Conservation (phyloP, 64 coral and sea anemone species). For the Porites lutea region DNA sequence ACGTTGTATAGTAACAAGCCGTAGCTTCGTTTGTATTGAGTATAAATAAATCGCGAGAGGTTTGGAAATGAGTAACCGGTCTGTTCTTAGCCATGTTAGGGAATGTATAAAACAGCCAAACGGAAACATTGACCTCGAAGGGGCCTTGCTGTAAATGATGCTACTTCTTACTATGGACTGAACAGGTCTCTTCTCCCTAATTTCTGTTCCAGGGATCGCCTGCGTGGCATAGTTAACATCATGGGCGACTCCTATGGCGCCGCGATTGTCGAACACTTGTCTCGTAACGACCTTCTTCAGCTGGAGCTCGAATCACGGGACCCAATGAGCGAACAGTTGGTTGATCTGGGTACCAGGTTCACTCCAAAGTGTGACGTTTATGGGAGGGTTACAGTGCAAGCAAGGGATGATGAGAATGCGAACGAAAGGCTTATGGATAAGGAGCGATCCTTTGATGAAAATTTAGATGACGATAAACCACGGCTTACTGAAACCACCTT, state of each 20-base stretch:
- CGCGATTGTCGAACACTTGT: conserved; percentile 74
- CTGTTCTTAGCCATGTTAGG: no score
- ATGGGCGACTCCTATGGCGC: conserved; percentile 68
- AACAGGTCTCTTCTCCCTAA: no score
- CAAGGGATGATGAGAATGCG: background rate
- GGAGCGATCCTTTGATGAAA: background rate
- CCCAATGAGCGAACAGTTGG: background rate
- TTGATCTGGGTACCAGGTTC: conserved; percentile 31
- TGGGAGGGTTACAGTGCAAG: background rate
- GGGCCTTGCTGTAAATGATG: no score
- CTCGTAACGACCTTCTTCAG: conserved; percentile 68
- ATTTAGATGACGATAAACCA: background rate
- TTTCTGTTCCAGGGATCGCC: conserved; percentile 63
- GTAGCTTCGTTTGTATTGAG: no score
- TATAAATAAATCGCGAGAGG: no score
- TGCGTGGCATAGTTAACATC: conserved; percentile 74
- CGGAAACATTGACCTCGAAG: no score
- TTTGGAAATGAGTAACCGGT: no score
- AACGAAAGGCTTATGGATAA: background rate
- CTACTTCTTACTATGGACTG: no score
- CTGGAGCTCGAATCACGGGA: conserved; percentile 40
- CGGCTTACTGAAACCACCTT: background rate
- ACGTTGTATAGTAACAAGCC: no score
- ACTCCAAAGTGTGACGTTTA: background rate
- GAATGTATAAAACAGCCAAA: no score